A percentile compares a stretch with the other conserved stretches of the same genome.
Conservation (phyloP, 1,140 invertebrate genomes). For the Temnothorax curvispinosus region DNA sequence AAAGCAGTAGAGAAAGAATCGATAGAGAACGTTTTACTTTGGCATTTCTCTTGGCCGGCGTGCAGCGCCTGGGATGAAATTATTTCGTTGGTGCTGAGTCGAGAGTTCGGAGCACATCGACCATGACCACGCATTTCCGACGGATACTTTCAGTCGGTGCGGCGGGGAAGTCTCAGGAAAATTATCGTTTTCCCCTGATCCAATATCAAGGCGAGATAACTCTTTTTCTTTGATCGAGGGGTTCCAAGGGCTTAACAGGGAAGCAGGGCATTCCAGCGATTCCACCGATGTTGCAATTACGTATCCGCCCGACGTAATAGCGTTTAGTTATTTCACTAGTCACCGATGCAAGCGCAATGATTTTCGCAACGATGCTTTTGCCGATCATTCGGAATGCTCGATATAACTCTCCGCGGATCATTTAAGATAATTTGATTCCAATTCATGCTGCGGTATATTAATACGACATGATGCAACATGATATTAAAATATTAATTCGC, state of each 20-base stretch:
- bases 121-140: conserved; percentile 55
- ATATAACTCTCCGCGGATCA: conserved; percentile 13
- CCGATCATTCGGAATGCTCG: conserved; percentile 20
- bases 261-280: conserved; percentile 55
- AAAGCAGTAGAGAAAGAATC: conserved; percentile 29
- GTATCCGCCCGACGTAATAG: conserved; percentile 27
- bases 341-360: conserved; percentile 14
- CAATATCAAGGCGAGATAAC: conserved; percentile 70
- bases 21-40: conserved; percentile 25
- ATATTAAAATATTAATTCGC: conserved; percentile 39
- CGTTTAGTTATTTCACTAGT: conserved; percentile 59
- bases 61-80: conserved; percentile 45
- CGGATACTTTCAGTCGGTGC: conserved; percentile 24
- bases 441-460: conserved; percentile 3
- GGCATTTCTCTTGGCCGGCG: conserved; percentile 50
- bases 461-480: conserved; percentile 9
- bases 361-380: conserved; percentile 26
- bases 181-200: conserved; percentile 69
- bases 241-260: not conserved
- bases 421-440: conserved; percentile 37
- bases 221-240: conserved; percentile 59
- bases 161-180: conserved; percentile 49
- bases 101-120: conserved; percentile 21
- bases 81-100: conserved; percentile 61
- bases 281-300: conserved; percentile 66